Conservation (phyloP, 2,113 vertebrate genomes). For the Rhodinocichla rosea region DNA sequence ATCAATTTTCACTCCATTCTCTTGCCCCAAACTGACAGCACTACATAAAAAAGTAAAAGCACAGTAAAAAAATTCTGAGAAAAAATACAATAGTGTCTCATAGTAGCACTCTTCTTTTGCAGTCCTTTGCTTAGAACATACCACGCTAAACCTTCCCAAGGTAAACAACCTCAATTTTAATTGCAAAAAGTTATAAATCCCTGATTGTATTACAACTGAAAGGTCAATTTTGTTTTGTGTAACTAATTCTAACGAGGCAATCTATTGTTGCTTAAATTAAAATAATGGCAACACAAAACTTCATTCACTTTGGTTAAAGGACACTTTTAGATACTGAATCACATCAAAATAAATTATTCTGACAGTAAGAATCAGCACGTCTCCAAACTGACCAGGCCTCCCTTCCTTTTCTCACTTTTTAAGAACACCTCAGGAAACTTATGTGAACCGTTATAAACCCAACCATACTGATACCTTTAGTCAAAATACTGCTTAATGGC, state of each 20-base stretch:
- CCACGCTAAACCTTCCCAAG: neutral
- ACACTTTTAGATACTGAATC: neutral
- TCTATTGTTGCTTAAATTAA: neutral
- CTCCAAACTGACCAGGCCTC: neutral
- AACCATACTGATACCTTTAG: neutral
- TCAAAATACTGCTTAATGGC: neutral
- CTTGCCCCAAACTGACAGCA: neutral
- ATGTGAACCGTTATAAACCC: neutral
- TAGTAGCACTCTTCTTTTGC: neutral
- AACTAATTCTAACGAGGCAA: neutral
- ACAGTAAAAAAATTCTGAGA: neutral
- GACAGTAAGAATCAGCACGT: neutral
- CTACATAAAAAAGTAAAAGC: constrained; percentile 4
- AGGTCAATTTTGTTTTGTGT: neutral
- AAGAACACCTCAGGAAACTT: neutral
- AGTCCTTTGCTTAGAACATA: neutral
- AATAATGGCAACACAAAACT: neutral
- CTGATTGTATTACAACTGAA: neutral
- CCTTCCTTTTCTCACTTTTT: neutral
- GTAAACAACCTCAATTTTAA: neutral
- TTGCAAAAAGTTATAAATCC: neutral
- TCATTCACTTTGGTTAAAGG: neutral
- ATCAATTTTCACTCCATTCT: neutral
- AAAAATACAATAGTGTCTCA: constrained; percentile 21
- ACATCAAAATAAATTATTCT: neutral